Evolutionary conservation across 2,113 vertebrate genomes (phyloP), one percentile per base, ranked within the genome.

Genomic region (Callipepla squamata): DNA sequence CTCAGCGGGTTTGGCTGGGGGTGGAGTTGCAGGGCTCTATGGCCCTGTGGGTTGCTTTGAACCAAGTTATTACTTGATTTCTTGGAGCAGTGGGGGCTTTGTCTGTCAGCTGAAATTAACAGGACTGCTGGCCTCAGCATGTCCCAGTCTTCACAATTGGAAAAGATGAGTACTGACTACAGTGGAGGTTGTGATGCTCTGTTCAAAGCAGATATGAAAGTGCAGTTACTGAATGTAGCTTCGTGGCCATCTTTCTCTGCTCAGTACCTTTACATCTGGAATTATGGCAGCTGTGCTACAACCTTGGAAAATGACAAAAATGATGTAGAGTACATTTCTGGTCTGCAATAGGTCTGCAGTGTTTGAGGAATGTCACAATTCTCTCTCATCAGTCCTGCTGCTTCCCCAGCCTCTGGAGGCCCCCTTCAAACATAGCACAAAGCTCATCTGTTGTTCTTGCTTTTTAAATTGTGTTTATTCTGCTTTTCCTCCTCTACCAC

Each of bases 361-460:
- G 28, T 95, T 83, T 89, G 78, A 93, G 91, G 92, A 85, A 62
- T 69, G 81, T 91, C 20, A 76, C 18, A n/a, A 28, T 89, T 82
- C 36, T 15, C 74, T 55, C 36, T 48, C 6, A 47, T 89, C 78
- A 70, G 55, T 89, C 57, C 38, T 55, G 48, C 85, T 79, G 73
- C 82, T 92, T 89, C 38, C 45, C 82, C 67, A 77, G 89, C 79
- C 87, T 88, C 85, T 78, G 61, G 78, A 89, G 81, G 15, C 68
- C 30, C 40, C 14, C 80, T 94, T 92, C 79, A 78, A 47, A 53
- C 11, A 7, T 44, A 84, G 53, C 38, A 15, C 10, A 57, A 62
- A 78, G 68, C 78, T 21, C 48, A 85, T 48, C 73, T 69, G 91
- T 45, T 78, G 26, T 20, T 75, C 82, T 91, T 75, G 57, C 87